Evolutionary conservation across 2,888 invertebrate genomes (phyloP).

Genomic region (Polia nebulosa): DNA sequence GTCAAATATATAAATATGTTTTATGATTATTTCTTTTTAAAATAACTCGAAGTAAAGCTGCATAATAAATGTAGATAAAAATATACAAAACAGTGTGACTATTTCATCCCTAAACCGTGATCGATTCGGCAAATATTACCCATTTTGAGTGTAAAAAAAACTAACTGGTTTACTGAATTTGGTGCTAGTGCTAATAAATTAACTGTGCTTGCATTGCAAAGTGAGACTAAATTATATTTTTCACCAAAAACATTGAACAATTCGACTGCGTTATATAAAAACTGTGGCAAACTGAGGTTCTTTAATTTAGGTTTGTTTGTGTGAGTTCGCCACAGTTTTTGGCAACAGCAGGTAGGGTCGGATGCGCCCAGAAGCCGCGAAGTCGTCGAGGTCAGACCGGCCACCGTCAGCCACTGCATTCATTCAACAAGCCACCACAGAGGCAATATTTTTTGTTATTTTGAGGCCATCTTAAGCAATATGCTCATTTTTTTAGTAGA

Average conservation of each 20-base stretch:
- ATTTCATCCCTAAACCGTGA: not conserved
- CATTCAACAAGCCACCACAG: slow-evolving; percentile 57
- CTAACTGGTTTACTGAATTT: slow-evolving; percentile 34
- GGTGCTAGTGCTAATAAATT: slow-evolving; percentile 61
- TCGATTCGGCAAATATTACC: slow-evolving; percentile 60
- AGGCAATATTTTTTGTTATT: slow-evolving; percentile 41
- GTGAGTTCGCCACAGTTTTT: slow-evolving; percentile 40
- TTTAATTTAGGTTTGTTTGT: slow-evolving; percentile 11
- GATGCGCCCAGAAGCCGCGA: slow-evolving; percentile 84
- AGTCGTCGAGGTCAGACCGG: slow-evolving; percentile 71
- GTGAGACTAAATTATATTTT: slow-evolving; percentile 55
- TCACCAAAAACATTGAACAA: slow-evolving; percentile 47
- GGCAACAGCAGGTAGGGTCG: slow-evolving; percentile 77
- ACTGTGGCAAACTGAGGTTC: slow-evolving; percentile 42
- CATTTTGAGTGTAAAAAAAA: slow-evolving; percentile 16
- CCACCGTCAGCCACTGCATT: slow-evolving; percentile 83
- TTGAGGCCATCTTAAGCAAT: slow-evolving; percentile 45
- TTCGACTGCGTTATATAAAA: slow-evolving; percentile 47
- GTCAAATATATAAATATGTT: not conserved
- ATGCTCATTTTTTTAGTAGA: slow-evolving; percentile 43
- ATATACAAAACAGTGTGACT: not conserved
- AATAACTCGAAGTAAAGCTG: not conserved
- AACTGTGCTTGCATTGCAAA: slow-evolving; percentile 62
- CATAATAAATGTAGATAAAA: too few relatives aligned
- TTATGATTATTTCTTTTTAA: not conserved